These are phyloP conservation scores for Diorhabda carinulata DNA, from an alignment of 1,140 invertebrate genomes.

Conservation along the genomic window DNA sequence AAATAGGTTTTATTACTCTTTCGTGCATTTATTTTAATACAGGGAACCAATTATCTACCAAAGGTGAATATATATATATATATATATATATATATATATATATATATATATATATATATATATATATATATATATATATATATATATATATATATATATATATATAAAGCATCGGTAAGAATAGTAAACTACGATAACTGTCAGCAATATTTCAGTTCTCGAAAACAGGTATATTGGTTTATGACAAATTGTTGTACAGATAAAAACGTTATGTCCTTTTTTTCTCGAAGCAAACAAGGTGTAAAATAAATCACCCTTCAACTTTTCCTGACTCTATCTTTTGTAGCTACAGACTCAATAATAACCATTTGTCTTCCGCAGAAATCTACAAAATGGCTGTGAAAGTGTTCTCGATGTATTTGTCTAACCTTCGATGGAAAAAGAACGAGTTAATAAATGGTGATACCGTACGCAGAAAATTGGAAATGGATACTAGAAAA, in stretches of 20 bases:
- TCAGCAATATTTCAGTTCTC: conserved; percentile 9
- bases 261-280: conserved; percentile 3
- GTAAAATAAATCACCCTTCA: conserved; percentile 2
- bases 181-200: conserved; percentile 11
- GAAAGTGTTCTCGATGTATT: not conserved
- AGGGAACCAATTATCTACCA: too few species aligned
- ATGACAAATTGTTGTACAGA: conserved; percentile 2
- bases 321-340: conserved; percentile 2
- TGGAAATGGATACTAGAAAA: too few species aligned
- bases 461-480: too few species aligned
- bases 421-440: too few species aligned
- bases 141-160: not conserved
- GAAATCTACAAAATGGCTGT: not conserved
- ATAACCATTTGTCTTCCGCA: conserved; percentile 2
- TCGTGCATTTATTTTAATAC: too few species aligned
- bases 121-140: conserved; percentile 8
- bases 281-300: not conserved
- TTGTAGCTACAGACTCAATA: not conserved
- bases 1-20: too few species aligned
- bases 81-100: conserved; percentile 15
- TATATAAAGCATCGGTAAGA: not conserved
- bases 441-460: too few species aligned
- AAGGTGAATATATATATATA: too few species aligned
- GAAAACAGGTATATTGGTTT: conserved; percentile 9
- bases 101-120: conserved; percentile 15